Base-by-base conservation (phyloP, 2,797 vertebrate species). In the Chelon labrosus region DNA sequence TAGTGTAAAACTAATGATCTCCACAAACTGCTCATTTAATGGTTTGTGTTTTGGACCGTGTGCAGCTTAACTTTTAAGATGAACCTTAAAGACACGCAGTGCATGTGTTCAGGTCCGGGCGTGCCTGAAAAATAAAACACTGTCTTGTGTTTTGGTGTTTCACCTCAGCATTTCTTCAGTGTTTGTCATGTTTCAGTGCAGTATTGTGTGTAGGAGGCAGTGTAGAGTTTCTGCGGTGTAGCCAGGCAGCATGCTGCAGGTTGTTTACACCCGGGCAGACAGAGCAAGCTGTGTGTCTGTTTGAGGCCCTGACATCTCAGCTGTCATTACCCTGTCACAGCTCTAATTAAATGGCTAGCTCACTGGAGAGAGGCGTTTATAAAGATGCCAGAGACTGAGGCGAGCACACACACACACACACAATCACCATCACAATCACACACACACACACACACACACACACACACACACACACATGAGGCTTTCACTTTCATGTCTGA, bases 261-360 rank as follows among this genome's bases (percentile, higher is more conserved):
- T 89, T 92, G 88, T 89, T 92, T 89, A 81, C 77, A 74, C 77
- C 65, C 58, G 31, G 79, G 78, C 85, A 90, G 80, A 91, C 88
- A 87, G 89, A 89, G 89, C 73, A 62, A 83, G 86, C 82, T 77
- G 82, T 89, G 83, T 89, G 88, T 89, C 79, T 90, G 75, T 84
- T 79, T 82, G 70, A 85, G 82, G 66, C 77, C 75, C 80, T 80
- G 80, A 91, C 89, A 88, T 82, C 86, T 92, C 88, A 73, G 80
- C 88, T 91, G 91, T 93, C 91, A 93, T 93, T 93, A 92, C 84
- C 85, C 80, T 91, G 92, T 93, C 91, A 89, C 77, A 25, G 87
- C 84, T 90, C 83, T 94, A 93, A 93, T 93, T 92, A 93, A 91
- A 91, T 87, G 86, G 87, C 84, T 86, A 64, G 80, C 85, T 89